Percentiles rank a stretch among this genome's conserved stretches.
phyloP scores from a whole-genome alignment of 2,113 vertebrate species.

The Lampris megalopsis region DNA sequence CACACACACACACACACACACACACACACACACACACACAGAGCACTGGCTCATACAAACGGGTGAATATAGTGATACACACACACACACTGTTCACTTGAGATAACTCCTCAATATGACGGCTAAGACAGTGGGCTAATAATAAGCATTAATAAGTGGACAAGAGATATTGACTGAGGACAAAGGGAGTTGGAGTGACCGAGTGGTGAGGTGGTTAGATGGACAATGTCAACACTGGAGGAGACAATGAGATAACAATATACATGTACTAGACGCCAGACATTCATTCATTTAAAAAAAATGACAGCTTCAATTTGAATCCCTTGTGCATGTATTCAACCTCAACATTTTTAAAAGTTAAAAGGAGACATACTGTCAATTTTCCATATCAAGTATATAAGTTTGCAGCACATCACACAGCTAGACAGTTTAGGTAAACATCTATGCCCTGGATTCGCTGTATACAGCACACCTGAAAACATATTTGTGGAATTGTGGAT shows the following conservation, averaged over 20 bases:
- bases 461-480: constrained; percentile 18
- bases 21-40: too few species aligned
- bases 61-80: too few species aligned
- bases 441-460: constrained; percentile 8
- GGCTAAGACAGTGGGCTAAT: too few species aligned
- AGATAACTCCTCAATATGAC: too few species aligned
- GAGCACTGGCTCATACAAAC: too few species aligned
- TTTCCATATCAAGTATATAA: neutral
- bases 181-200: neutral
- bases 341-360: neutral
- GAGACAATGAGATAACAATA: neutral
- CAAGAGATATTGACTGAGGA: neutral
- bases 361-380: neutral
- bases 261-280: neutral
- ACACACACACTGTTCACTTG: too few species aligned
- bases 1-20: too few species aligned
- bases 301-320: neutral
- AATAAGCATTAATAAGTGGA: too few species aligned
- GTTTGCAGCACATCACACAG: constrained; percentile 14
- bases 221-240: neutral
- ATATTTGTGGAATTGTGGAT: constrained; percentile 13
- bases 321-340: too few species aligned
- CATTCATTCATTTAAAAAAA: neutral
- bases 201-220: neutral
- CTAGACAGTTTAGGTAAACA: neutral